Conservation (phyloP, 2,888 invertebrate species). For the Ceraclea dissimilis region DNA sequence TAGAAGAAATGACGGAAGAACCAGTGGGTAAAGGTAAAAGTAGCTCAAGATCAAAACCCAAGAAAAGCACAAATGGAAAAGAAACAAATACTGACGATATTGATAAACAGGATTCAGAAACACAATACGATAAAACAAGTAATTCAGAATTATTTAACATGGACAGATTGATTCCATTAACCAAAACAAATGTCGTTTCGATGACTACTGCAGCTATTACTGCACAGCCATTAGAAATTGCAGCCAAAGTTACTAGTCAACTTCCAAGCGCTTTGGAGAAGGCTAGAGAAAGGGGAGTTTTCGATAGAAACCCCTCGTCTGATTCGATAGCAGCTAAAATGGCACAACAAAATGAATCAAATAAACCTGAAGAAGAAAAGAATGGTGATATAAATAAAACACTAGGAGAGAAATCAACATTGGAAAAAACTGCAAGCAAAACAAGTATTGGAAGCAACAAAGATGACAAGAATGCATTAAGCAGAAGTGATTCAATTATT, state of each 20-base stretch:
- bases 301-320: slow-evolving; percentile 42
- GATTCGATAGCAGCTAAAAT: slow-evolving; percentile 40
- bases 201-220: slow-evolving; percentile 54
- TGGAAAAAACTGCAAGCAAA: slow-evolving; percentile 27
- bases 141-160: slow-evolving; percentile 33
- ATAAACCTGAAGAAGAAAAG: slow-evolving; percentile 18
- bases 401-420: slow-evolving; percentile 18
- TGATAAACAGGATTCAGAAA: slow-evolving; percentile 41
- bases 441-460: slow-evolving; percentile 21
- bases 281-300: slow-evolving; percentile 44
- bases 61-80: slow-evolving; percentile 28
- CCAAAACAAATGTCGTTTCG: slow-evolving; percentile 46
- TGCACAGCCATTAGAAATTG: slow-evolving; percentile 48
- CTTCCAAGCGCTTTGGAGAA: slow-evolving; percentile 44
- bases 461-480: slow-evolving; percentile 8
- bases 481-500: slow-evolving; percentile 29
- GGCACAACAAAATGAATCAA: slow-evolving; percentile 28
- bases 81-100: slow-evolving; percentile 33
- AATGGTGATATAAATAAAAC: slow-evolving; percentile 13
- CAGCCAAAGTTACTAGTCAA: slow-evolving; percentile 49
- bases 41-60: slow-evolving; percentile 27
- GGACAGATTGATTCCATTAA: slow-evolving; percentile 41
- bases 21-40: slow-evolving; percentile 17
- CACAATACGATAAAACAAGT: slow-evolving; percentile 40
- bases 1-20: slow-evolving; percentile 28